phyloP scores from a whole-genome alignment of 2,797 vertebrate genomes.

The Remorina albescens region DNA sequence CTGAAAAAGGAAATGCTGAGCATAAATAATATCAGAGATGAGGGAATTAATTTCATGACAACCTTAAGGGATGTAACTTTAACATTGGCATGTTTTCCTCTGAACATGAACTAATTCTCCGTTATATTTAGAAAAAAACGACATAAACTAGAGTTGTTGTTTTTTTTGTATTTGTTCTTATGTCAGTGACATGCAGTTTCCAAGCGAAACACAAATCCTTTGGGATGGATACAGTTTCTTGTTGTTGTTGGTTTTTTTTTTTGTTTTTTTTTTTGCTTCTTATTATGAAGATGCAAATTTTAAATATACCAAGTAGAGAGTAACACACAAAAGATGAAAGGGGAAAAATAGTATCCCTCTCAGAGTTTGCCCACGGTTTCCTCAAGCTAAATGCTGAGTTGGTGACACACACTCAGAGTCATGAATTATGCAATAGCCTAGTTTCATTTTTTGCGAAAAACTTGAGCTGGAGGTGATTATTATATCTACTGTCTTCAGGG shows the following conservation, averaged over 20 bases:
- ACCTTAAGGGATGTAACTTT: background rate
- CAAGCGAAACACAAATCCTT: constrained; percentile 33
- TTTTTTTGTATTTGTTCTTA: constrained; percentile 14
- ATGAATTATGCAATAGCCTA: constrained; percentile 82
- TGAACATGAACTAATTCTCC: background rate
- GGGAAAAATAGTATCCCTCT: constrained; percentile 65
- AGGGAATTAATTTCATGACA: background rate
- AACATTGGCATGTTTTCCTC: background rate
- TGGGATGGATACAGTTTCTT: constrained; percentile 17
- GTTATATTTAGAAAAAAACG: constrained; percentile 11
- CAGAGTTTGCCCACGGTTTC: constrained; percentile 65
- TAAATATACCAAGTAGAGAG: constrained; percentile 52
- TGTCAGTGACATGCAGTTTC: constrained; percentile 13
- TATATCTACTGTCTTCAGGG: constrained; percentile 79
- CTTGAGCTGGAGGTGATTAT: constrained; percentile 78
- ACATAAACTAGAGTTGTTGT: background rate
- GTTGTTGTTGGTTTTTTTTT: constrained; percentile 12
- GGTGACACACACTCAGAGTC: constrained; percentile 71
- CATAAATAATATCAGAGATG: background rate
- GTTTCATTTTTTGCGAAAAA: constrained; percentile 72
- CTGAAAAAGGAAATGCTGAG: background rate
- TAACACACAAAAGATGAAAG: constrained; percentile 67
- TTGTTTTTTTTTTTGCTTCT: constrained; percentile 17
- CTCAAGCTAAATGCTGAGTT: constrained; percentile 78
- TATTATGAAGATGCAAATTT: constrained; percentile 61